Percentiles rank a stretch among this genome's conserved stretches.
Conservation (phyloP, 2,113 vertebrate genomes). For the Pseudorhombus dupliciocellatus region DNA sequence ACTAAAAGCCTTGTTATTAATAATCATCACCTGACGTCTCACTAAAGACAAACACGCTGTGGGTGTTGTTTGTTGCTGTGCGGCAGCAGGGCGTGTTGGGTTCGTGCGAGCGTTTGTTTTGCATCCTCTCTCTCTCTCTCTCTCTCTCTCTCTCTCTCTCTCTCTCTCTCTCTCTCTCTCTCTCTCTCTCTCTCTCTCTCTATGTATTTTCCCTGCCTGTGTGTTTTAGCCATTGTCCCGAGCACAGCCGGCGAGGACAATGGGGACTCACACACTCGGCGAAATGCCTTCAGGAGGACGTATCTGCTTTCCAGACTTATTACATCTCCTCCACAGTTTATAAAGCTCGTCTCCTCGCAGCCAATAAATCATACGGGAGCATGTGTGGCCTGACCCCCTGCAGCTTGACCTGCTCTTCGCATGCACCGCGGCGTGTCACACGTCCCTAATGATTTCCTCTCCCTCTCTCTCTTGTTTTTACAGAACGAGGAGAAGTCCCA, state of each 20-base stretch:
- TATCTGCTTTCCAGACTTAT: constrained; percentile 65
- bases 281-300: constrained; percentile 65
- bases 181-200: neutral
- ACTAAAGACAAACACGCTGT: neutral
- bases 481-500: constrained; percentile 99
- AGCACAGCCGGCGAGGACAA: constrained; percentile 46
- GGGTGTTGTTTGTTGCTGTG: constrained; percentile 41
- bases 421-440: constrained; percentile 15
- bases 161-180: too few relatives aligned
- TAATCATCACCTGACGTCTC: neutral
- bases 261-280: constrained; percentile 10
- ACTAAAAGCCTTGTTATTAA: neutral
- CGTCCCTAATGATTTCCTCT: constrained; percentile 34
- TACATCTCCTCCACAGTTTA: constrained; percentile 48
- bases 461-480: constrained; percentile 67
- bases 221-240: constrained; percentile 55
- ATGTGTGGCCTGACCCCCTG: constrained; percentile 20
- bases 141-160: too few relatives aligned
- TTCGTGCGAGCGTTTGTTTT: constrained; percentile 53
- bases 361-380: constrained; percentile 46
- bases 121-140: constrained; percentile 4
- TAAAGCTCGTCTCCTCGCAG: constrained; percentile 33
- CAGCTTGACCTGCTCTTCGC: constrained; percentile 7
- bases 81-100: constrained; percentile 38
- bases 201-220: constrained; percentile 28